Conservation (phyloP, 2,888 invertebrate species). For the Protonemura montana region DNA sequence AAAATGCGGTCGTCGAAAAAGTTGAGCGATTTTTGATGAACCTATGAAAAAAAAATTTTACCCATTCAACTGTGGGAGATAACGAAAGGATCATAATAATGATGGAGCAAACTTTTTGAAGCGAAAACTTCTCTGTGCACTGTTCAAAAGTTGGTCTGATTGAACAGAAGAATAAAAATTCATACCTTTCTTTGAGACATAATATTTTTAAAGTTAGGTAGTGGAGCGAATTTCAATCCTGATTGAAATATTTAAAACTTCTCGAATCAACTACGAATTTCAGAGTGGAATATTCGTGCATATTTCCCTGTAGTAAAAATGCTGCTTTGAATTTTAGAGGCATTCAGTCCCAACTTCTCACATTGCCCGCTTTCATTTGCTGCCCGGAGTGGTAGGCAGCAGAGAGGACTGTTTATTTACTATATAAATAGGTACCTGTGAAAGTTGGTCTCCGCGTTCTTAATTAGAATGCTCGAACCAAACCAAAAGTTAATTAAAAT, state of each 20-base stretch:
- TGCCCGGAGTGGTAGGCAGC: no score
- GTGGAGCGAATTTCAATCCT: not conserved
- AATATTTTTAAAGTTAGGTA: not conserved
- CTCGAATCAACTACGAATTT: not conserved
- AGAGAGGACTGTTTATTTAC: not conserved
- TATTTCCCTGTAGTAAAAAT: not conserved
- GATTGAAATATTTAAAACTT: constrained; percentile 1
- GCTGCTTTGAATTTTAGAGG: not conserved
- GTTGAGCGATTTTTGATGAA: constrained; percentile 37
- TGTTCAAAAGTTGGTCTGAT: not conserved
- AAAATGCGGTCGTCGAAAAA: not conserved
- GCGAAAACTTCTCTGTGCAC: not conserved
- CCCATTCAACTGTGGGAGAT: constrained; percentile 18
- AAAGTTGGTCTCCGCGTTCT: not conserved
- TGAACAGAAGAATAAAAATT: not conserved
- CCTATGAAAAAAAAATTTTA: not conserved
- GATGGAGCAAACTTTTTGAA: not conserved
- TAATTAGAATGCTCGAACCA: not conserved
- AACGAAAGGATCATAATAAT: constrained; percentile 26
- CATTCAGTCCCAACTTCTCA: not conserved
- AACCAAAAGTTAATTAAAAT: not conserved
- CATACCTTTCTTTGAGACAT: not conserved
- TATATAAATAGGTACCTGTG: no score
- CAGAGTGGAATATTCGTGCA: constrained; percentile 1
- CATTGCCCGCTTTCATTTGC: not conserved